Base-by-base conservation (phyloP, 2,797 vertebrate species). In the Apogon talboti region DNA sequence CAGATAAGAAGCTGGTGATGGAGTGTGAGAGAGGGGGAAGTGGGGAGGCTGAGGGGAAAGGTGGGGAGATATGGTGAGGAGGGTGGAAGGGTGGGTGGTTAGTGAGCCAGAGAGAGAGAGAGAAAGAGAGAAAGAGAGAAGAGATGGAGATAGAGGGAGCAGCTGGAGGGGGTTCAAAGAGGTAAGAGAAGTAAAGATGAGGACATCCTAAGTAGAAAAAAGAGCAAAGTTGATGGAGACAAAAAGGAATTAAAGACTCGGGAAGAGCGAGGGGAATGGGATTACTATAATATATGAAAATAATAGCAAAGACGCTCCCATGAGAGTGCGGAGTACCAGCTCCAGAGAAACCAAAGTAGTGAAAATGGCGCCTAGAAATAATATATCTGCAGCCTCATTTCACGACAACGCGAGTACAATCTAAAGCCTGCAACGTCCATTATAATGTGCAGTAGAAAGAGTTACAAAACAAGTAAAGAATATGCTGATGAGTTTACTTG, bases 1-100 rank as follows among this genome's bases (percentile, higher is more conserved):
- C 78, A 76, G 88, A 91, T 87, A 89, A 89, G 81, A 84, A 82
- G 85, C 78, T 82, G 70, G 81, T 83, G 86, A 91, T 86, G 82
- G 83, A 78, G 82, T 85, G 83, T 60, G 65, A 65, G 86, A 67
- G 67, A 41, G 46, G 37, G 75, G 63, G 74, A 61, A 66, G 53
- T 47, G 40, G 56, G 59, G 65, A 66, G 66, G 62, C 47, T 37
- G 63, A 83, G 74, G 58, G 71, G 66, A 80, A 83, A 89, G 76
- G 81, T 87, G 69, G 69, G 62, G 84, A 84, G 82, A 84, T 81
- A 76, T 65, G 59, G 61, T 1, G 58, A 57, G 64, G 57, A 63
- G 63, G 74, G 75, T 81, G 70, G 84, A 78, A 52, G 73, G 72
- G 50, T 75, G 58, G 73, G 65, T 65, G 71, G 67, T 65, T 84